Evolutionary conservation across 2,888 invertebrate species (phyloP).

Genomic region (Protophormia terraenovae): DNA sequence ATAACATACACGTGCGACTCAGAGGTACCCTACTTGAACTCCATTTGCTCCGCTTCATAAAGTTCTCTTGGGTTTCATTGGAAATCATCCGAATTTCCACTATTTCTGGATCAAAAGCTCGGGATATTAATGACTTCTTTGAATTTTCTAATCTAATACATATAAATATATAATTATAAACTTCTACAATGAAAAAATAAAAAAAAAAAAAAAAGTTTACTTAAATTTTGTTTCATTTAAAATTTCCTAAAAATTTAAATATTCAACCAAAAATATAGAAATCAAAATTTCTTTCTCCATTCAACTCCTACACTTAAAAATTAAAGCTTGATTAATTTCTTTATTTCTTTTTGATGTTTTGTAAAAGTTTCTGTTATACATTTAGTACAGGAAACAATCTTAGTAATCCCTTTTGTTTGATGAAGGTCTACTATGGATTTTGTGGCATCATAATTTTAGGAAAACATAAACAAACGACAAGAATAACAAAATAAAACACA

Average conservation of each 20-base stretch:
- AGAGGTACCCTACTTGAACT: too few relatives aligned
- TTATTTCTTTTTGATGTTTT: not conserved
- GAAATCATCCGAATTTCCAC: too few relatives aligned
- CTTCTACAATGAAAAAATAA: too few relatives aligned
- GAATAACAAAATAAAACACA: conserved; percentile 8
- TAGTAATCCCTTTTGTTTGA: conserved; percentile 40
- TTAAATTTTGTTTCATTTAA: too few relatives aligned
- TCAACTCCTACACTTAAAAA: not conserved
- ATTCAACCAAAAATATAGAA: not conserved
- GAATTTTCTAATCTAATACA: too few relatives aligned
- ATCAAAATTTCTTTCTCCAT: not conserved
- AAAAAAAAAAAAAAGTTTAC: too few relatives aligned
- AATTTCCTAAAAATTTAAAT: not conserved
- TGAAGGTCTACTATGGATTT: conserved; percentile 21
- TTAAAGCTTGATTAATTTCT: conserved; percentile 3
- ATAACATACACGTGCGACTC: too few relatives aligned
- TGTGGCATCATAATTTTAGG: conserved; percentile 26
- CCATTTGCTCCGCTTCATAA: too few relatives aligned
- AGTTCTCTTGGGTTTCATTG: too few relatives aligned
- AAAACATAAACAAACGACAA: not conserved
- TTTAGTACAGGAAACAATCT: not conserved
- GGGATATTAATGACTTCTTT: too few relatives aligned
- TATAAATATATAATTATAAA: too few relatives aligned
- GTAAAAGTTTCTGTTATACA: not conserved
- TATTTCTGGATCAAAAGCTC: too few relatives aligned